phyloP scores from a whole-genome alignment of 2,797 vertebrate species.

The Ceyx erithaca region DNA sequence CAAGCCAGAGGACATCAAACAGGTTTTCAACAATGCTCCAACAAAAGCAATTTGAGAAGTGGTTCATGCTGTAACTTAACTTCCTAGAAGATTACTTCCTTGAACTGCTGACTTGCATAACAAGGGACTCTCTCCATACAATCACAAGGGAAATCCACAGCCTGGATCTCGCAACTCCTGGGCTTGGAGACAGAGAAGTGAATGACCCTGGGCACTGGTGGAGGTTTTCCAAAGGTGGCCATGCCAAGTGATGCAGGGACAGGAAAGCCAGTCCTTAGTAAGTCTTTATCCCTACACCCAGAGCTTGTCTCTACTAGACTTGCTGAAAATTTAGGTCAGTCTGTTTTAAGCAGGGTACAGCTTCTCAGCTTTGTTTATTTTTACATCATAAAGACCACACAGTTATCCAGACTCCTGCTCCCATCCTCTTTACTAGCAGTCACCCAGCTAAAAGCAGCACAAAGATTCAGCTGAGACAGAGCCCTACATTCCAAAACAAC shows the following conservation, averaged over 20 bases:
- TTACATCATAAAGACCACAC: slow-evolving; percentile 37
- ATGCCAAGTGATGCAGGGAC: accelerated
- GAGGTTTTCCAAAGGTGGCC: background rate
- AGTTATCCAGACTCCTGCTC: slow-evolving; percentile 22
- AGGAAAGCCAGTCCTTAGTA: background rate
- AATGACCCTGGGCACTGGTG: background rate
- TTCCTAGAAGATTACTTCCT: background rate
- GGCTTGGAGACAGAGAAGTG: accelerated
- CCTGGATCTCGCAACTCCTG: background rate
- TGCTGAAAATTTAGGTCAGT: slow-evolving; percentile 58
- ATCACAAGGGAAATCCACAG: background rate
- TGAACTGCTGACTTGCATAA: slow-evolving; percentile 13
- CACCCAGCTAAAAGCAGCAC: slow-evolving; percentile 20
- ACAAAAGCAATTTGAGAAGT: slow-evolving; percentile 17
- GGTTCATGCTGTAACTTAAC: background rate
- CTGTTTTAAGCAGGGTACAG: slow-evolving; percentile 51
- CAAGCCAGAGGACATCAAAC: background rate
- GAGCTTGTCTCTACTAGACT: background rate
- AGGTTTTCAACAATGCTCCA: background rate
- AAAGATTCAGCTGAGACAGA: background rate
- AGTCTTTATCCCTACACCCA: background rate
- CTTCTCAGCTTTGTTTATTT: slow-evolving; percentile 66
- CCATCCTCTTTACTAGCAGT: slow-evolving; percentile 11
- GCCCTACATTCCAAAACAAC: background rate
- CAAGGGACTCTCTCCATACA: background rate